Percentiles rank a stretch among this genome's conserved stretches.
These are phyloP conservation scores for Spialia ferax DNA, from an alignment of 2,888 invertebrate species.

Conservation along the genomic window DNA sequence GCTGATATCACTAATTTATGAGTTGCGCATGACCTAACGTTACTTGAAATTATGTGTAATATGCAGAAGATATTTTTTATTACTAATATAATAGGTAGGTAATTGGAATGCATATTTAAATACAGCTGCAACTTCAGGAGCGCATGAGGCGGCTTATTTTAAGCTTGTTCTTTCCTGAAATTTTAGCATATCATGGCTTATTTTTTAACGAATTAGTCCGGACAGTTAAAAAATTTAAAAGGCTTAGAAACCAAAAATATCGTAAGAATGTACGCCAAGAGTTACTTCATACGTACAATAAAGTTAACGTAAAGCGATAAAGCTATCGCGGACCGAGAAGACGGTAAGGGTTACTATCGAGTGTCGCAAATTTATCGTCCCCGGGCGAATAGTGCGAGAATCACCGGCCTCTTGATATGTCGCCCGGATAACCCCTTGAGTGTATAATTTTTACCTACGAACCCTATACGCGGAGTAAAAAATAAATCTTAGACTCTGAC, in stretches of 20 bases:
- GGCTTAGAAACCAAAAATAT: not conserved
- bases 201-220: no score
- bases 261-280: not conserved
- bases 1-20: conserved; percentile 17
- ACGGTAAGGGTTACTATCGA: conserved; percentile 73
- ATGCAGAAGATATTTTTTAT: not conserved
- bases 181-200: no score
- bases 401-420: conserved; percentile 72
- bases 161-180: no score
- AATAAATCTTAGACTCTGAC: conserved; percentile 22
- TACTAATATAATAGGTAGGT: no score
- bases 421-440: conserved; percentile 71
- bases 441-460: conserved; percentile 65
- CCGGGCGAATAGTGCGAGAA: conserved; percentile 64
- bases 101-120: no score
- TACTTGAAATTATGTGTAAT: not conserved
- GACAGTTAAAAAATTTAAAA: no score
- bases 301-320: conserved; percentile 56
- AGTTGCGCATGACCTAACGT: not conserved
- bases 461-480: conserved; percentile 38
- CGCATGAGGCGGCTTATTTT: no score
- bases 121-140: no score
- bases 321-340: conserved; percentile 57
- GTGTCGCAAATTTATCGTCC: conserved; percentile 71
- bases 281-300: conserved; percentile 37